A percentile compares a stretch with the other conserved stretches of the same genome.
phyloP scores from a whole-genome alignment of 2,797 vertebrate species.

The Telmatherina bonti region DNA sequence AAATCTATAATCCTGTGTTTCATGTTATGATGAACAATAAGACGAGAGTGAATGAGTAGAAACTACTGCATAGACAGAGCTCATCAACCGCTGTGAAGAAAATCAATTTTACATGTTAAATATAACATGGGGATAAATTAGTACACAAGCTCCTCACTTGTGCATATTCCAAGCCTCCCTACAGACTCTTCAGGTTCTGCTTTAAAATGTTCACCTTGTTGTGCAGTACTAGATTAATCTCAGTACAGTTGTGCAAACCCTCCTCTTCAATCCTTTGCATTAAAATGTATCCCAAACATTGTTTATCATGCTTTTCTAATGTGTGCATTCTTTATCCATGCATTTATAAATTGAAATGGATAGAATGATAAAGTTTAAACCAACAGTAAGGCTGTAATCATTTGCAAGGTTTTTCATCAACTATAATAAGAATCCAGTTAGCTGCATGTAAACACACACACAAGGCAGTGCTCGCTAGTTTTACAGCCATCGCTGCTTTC shows the following conservation, averaged over 20 bases:
- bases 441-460: conserved; percentile 1
- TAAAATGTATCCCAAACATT: conserved; percentile 5
- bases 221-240: conserved; percentile 50
- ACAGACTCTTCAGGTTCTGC: conserved; percentile 49
- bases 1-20: conserved; percentile 25
- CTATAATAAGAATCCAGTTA: neutral
- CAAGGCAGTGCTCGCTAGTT: neutral
- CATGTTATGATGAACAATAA: conserved; percentile 18
- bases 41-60: conserved; percentile 19
- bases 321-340: neutral
- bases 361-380: neutral
- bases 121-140: conserved; percentile 60
- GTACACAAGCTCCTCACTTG: too few relatives aligned
- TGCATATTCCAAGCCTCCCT: conserved; percentile 47
- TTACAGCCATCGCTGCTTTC: conserved; percentile 3
- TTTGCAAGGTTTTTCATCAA: neutral
- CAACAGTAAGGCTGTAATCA: neutral
- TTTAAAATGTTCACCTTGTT: conserved; percentile 54
- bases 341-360: neutral
- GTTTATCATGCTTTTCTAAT: neutral
- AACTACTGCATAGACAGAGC: conserved; percentile 51
- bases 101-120: conserved; percentile 63
- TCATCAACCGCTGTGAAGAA: conserved; percentile 61
- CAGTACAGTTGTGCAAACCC: conserved; percentile 34
- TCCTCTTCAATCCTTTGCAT: conserved; percentile 23